These are phyloP conservation scores for Drosophila arizonae DNA, from an alignment of 1,140 invertebrate species.

Conservation along the genomic window DNA sequence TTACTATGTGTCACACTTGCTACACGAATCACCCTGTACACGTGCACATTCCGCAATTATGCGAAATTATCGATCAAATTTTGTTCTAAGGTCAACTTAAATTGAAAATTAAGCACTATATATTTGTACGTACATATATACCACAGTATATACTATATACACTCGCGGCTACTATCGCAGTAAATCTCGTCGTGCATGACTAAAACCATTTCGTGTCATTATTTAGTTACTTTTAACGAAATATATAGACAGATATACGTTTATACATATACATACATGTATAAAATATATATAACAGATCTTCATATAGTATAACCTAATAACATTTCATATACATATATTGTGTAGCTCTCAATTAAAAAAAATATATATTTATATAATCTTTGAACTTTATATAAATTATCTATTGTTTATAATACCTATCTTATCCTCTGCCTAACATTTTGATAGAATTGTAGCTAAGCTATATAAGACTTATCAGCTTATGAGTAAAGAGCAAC, in stretches of 20 bases:
- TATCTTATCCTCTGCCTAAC: neutral
- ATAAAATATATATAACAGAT: neutral
- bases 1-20: conserved; percentile 61
- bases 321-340: neutral
- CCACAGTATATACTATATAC: conserved; percentile 19
- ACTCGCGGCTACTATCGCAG: conserved; percentile 42
- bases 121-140: neutral
- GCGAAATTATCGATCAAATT: conserved; percentile 82
- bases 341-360: neutral
- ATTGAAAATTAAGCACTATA: conserved; percentile 65
- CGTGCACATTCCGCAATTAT: conserved; percentile 63
- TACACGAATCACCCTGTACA: conserved; percentile 26
- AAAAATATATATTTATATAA: neutral
- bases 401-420: neutral
- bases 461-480: neutral
- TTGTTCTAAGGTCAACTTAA: conserved; percentile 74
- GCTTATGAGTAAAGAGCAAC: neutral
- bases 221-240: conserved; percentile 9
- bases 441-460: neutral
- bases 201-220: conserved; percentile 16
- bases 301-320: neutral
- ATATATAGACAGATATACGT: neutral
- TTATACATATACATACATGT: too few relatives aligned
- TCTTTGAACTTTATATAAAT: neutral
- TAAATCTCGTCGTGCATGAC: conserved; percentile 44